phyloP scores from a whole-genome alignment of 2,113 vertebrate species.

The Motacilla tschutschensis region DNA sequence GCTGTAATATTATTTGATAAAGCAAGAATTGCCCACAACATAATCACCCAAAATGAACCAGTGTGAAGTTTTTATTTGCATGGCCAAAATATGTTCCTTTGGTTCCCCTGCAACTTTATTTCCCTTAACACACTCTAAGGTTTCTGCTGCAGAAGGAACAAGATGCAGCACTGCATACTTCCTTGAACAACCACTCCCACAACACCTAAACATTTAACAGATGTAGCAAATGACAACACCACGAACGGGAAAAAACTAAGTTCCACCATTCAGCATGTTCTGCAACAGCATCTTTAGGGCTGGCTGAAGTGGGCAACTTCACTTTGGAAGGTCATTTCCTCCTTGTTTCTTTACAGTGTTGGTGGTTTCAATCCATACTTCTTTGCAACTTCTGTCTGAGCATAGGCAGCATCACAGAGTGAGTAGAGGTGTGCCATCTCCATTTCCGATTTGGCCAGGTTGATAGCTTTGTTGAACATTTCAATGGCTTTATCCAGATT shows the following conservation, averaged over 20 bases:
- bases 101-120: conserved; percentile 61
- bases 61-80: conserved; percentile 80
- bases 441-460: conserved; percentile 98
- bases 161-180: conserved; percentile 60
- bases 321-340: conserved; percentile 64
- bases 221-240: conserved; percentile 73
- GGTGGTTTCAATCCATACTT: conserved; percentile 98
- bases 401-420: conserved; percentile 95
- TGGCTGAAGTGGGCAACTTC: conserved; percentile 66
- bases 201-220: conserved; percentile 73
- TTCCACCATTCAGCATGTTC: conserved; percentile 73
- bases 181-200: conserved; percentile 70
- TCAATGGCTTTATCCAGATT: conserved; percentile 98
- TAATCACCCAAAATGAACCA: conserved; percentile 55
- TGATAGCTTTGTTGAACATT: conserved; percentile 99
- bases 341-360: conserved; percentile 83
- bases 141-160: conserved; percentile 63
- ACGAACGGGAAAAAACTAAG: conserved; percentile 66
- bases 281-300: conserved; percentile 70
- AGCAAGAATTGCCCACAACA: conserved; percentile 67
- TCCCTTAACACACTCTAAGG: conserved; percentile 31
- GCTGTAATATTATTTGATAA: conserved; percentile 57
- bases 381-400: conserved; percentile 96
- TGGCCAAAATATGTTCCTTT: conserved; percentile 66
- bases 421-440: conserved; percentile 99